Percentiles rank a stretch among this genome's conserved stretches.
These are phyloP conservation scores for Orycteropus afer DNA, from an alignment of 2,113 vertebrate species.

Conservation along the genomic window DNA sequence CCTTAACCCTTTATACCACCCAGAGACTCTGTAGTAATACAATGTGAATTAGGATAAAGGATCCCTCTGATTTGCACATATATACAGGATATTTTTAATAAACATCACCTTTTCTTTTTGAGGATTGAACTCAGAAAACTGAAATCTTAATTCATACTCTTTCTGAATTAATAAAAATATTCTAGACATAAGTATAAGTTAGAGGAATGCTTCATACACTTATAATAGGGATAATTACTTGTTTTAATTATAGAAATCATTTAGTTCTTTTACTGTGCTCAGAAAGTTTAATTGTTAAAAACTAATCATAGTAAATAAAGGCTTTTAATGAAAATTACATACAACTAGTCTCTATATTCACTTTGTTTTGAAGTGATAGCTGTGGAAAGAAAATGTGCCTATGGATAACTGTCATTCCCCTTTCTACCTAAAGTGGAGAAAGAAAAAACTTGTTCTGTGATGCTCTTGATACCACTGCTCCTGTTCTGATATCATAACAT, in stretches of 20 bases:
- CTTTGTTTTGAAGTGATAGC: neutral
- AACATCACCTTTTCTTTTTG: too few species aligned
- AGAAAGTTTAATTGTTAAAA: neutral
- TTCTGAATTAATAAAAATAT: neutral
- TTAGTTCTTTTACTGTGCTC: neutral
- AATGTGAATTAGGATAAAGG: neutral
- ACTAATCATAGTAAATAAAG: neutral
- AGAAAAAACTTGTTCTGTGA: neutral
- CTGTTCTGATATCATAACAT: neutral
- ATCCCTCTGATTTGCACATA: too few species aligned
- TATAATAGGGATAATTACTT: neutral
- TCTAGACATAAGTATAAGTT: neutral
- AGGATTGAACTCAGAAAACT: too few species aligned
- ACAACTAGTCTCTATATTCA: neutral
- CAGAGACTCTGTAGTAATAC: neutral
- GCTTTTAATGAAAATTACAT: neutral
- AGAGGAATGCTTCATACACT: neutral
- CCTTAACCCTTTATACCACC: too few species aligned
- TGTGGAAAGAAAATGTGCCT: neutral
- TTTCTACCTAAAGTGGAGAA: neutral
- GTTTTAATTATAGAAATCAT: neutral
- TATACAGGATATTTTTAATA: too few species aligned
- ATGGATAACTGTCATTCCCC: neutral
- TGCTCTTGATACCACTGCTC: neutral
- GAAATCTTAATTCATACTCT: neutral